Evolutionary conservation across 2,797 vertebrate genomes (phyloP).

Genomic region (Micrastur ruficollis): DNA sequence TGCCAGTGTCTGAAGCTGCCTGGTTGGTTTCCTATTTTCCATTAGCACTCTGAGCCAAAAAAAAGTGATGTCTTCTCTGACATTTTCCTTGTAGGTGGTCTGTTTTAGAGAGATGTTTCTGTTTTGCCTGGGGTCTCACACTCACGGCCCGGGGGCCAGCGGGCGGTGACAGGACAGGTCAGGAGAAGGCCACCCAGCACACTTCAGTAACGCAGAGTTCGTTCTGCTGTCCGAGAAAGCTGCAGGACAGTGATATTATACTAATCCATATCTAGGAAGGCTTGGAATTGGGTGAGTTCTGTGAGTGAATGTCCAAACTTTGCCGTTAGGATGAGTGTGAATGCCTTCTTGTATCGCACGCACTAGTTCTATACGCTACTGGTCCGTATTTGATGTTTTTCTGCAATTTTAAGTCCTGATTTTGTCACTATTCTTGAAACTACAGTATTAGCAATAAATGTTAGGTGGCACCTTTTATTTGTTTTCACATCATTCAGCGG

Average conservation of each 20-base stretch:
- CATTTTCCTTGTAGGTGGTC: not conserved
- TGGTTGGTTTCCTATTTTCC: not conserved
- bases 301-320: not conserved
- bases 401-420: not conserved
- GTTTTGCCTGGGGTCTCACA: not conserved
- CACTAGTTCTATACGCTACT: rapidly evolving
- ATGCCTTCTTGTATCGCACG: not conserved
- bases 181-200: not conserved
- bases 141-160: not conserved
- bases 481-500: not conserved
- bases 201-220: not conserved
- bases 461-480: not conserved
- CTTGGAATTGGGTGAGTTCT: not conserved
- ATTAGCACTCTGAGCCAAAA: not conserved
- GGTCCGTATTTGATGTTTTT: not conserved
- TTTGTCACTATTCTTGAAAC: not conserved
- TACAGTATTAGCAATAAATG: not conserved
- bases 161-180: not conserved
- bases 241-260: not conserved
- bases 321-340: not conserved
- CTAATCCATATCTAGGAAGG: too few relatives aligned
- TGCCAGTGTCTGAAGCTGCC: constrained; percentile 34
- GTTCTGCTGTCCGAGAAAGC: not conserved
- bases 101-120: not conserved
- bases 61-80: not conserved